A percentile compares a stretch with the other conserved stretches of the same genome.
phyloP scores from a whole-genome alignment of 1,140 invertebrate genomes.

The Phymastichus coffea region DNA sequence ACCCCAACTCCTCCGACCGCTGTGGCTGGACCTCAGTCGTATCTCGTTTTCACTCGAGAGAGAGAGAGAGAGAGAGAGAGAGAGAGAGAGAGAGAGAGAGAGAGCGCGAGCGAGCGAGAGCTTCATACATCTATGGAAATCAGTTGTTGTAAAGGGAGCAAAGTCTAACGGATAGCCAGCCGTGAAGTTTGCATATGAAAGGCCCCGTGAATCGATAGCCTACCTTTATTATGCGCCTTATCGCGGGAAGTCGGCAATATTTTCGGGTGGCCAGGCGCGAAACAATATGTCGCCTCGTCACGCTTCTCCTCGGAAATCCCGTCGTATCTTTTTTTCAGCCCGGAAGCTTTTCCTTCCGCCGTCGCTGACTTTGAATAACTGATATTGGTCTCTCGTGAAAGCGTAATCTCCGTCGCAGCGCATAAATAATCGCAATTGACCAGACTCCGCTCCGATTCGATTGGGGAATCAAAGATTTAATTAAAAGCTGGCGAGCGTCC shows the following conservation, averaged over 20 bases:
- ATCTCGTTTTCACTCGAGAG: neutral
- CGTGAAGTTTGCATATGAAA: constrained; percentile 57
- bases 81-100: neutral
- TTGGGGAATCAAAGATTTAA: constrained; percentile 43
- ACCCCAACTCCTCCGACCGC: too few species aligned
- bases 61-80: neutral
- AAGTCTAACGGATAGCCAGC: constrained; percentile 50
- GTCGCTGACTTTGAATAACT: neutral
- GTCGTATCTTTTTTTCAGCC: neutral
- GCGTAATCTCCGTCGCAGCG: too few species aligned
- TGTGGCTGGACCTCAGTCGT: neutral
- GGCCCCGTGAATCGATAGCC: constrained; percentile 53
- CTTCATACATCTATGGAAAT: constrained; percentile 15
- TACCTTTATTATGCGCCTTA: constrained; percentile 52
- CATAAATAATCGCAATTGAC: too few species aligned
- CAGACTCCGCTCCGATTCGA: too few species aligned
- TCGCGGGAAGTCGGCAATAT: constrained; percentile 54
- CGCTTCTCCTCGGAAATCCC: constrained; percentile 32
- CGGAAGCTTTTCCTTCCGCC: neutral
- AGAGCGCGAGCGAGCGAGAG: neutral
- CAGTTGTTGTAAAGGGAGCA: too few species aligned
- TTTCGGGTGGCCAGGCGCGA: constrained; percentile 48
- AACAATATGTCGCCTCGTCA: constrained; percentile 52
- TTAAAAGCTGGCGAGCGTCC: constrained; percentile 43
- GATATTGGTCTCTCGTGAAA: neutral